A percentile compares a stretch with the other conserved stretches of the same genome.
phyloP scores from a whole-genome alignment of 2,888 invertebrate genomes.

The Sturmia bella region DNA sequence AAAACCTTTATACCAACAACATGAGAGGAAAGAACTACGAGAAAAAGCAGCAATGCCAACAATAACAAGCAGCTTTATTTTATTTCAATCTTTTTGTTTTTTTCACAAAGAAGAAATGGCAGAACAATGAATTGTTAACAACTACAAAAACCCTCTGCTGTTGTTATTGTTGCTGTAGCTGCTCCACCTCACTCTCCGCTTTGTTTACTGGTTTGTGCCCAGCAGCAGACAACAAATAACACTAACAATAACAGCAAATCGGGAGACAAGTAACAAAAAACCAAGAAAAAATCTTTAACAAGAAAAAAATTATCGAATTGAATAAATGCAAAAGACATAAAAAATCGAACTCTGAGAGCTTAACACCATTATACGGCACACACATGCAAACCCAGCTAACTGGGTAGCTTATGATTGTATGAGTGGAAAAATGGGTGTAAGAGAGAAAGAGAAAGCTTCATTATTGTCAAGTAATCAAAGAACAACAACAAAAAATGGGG shows the following conservation, averaged over 20 bases:
- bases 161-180: slow-evolving; percentile 40
- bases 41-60: slow-evolving; percentile 46
- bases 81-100: slow-evolving; percentile 35
- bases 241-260: slow-evolving; percentile 53
- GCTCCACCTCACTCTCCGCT: slow-evolving; percentile 66
- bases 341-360: slow-evolving; percentile 71
- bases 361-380: slow-evolving; percentile 64
- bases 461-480: slow-evolving; percentile 63
- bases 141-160: slow-evolving; percentile 47
- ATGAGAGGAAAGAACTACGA: slow-evolving; percentile 40
- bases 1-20: slow-evolving; percentile 38
- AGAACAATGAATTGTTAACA: slow-evolving; percentile 70
- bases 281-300: slow-evolving; percentile 51
- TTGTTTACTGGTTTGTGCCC: slow-evolving; percentile 55
- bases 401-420: slow-evolving; percentile 55
- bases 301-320: slow-evolving; percentile 71
- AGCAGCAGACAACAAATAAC: slow-evolving; percentile 62
- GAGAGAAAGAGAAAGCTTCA: slow-evolving; percentile 64
- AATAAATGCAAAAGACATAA: slow-evolving; percentile 71
- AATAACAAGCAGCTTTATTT: slow-evolving; percentile 48
- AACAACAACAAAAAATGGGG: slow-evolving; percentile 68
- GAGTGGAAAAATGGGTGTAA: slow-evolving; percentile 25
- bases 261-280: slow-evolving; percentile 52
- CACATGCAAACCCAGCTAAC: slow-evolving; percentile 35
- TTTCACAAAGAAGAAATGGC: slow-evolving; percentile 61